phyloP scores from a whole-genome alignment of 2,888 invertebrate species.

The Cactoblastis cactorum region DNA sequence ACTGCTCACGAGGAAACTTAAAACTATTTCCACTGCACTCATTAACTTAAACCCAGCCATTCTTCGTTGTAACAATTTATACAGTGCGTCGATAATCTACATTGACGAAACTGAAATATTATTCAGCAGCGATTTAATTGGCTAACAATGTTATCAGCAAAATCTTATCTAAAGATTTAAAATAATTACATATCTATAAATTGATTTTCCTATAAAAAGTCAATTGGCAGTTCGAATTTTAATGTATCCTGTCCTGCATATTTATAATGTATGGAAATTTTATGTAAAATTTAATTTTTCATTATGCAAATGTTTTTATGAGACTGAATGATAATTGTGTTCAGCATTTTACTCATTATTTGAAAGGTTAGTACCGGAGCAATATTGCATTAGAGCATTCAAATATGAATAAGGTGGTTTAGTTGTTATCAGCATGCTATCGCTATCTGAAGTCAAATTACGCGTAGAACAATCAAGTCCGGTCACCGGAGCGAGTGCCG shows the following conservation, averaged over 20 bases:
- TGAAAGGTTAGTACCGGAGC: background rate
- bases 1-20: conserved; percentile 22
- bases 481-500: conserved; percentile 39
- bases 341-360: background rate
- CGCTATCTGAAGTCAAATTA: conserved; percentile 74
- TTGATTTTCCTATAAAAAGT: background rate
- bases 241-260: background rate
- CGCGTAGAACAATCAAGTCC: conserved; percentile 60
- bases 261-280: too few species aligned
- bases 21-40: background rate
- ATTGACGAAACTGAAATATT: conserved; percentile 15
- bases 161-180: conserved; percentile 39
- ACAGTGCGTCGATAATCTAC: conserved; percentile 1
- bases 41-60: background rate
- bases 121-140: conserved; percentile 28
- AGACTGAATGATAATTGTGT: background rate
- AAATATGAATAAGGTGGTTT: conserved; percentile 32
- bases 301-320: too few species aligned
- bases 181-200: background rate
- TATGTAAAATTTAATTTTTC: too few species aligned
- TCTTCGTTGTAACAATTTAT: background rate
- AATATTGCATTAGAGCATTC: conserved; percentile 19
- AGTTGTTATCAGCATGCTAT: conserved; percentile 65
- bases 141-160: conserved; percentile 39
- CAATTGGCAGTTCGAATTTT: background rate